phyloP scores from a whole-genome alignment of 2,113 vertebrate genomes.

The Cathartes aura region DNA sequence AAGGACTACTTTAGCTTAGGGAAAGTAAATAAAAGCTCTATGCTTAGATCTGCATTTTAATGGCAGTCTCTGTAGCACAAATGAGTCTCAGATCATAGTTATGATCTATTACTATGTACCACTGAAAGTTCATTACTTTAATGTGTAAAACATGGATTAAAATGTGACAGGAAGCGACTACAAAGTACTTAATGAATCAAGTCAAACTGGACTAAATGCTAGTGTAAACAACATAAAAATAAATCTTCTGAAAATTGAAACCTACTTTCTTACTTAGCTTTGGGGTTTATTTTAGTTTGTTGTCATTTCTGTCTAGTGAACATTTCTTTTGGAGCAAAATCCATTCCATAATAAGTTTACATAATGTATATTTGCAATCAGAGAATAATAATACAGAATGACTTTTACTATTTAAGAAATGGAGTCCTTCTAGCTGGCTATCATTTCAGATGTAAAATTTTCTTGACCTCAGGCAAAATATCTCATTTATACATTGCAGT shows the following conservation, averaged over 20 bases:
- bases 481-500: neutral
- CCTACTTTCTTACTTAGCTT: constrained; percentile 12
- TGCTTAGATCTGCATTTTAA: neutral
- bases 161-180: neutral
- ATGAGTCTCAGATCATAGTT: neutral
- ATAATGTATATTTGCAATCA: neutral
- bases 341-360: neutral
- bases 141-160: constrained; percentile 25
- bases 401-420: constrained; percentile 12
- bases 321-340: constrained; percentile 17
- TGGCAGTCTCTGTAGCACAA: neutral
- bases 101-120: neutral
- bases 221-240: constrained; percentile 19
- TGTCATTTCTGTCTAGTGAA: neutral
- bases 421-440: neutral
- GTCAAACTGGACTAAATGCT: neutral
- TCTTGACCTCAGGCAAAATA: neutral
- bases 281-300: neutral
- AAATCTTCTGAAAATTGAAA: neutral
- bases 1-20: neutral
- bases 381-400: neutral
- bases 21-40: neutral
- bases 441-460: neutral
- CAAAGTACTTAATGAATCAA: neutral
- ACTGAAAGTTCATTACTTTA: constrained; percentile 18